Percentiles rank a stretch among this genome's conserved stretches.
Evolutionary conservation across 2,888 invertebrate species (phyloP).

Genomic region (Eilema caniola): DNA sequence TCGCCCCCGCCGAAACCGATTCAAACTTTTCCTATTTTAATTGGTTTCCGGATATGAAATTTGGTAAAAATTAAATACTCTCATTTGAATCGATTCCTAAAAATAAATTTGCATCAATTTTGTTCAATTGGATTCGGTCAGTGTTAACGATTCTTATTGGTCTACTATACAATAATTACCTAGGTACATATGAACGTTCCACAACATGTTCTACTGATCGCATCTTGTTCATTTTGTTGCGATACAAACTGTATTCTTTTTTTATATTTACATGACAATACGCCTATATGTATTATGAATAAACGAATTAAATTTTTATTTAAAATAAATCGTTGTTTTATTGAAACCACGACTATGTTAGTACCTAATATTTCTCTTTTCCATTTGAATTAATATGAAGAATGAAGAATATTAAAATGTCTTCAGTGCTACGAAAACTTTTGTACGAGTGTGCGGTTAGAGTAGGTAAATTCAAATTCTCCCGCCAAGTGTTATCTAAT

Average conservation of each 20-base stretch:
- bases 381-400: too few species aligned
- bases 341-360: neutral
- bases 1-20: too few species aligned
- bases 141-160: conserved; percentile 34
- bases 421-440: neutral
- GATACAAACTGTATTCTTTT: conserved; percentile 46
- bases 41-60: too few species aligned
- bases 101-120: neutral
- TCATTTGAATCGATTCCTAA: neutral
- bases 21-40: too few species aligned
- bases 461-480: neutral
- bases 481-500: neutral
- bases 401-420: neutral
- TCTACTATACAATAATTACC: conserved; percentile 35
- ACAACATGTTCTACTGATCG: too few species aligned
- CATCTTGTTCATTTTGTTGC: conserved; percentile 46
- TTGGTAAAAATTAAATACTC: neutral
- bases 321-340: conserved; percentile 17
- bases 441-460: too few species aligned
- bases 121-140: neutral
- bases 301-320: conserved; percentile 60
- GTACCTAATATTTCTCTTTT: too few species aligned
- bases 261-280: conserved; percentile 71
- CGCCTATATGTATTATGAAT: conserved; percentile 64
- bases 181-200: too few species aligned